A percentile compares a stretch with the other conserved stretches of the same genome.
Evolutionary conservation across 2,888 invertebrate species (phyloP).

Genomic region (Harpalus rufipes): DNA sequence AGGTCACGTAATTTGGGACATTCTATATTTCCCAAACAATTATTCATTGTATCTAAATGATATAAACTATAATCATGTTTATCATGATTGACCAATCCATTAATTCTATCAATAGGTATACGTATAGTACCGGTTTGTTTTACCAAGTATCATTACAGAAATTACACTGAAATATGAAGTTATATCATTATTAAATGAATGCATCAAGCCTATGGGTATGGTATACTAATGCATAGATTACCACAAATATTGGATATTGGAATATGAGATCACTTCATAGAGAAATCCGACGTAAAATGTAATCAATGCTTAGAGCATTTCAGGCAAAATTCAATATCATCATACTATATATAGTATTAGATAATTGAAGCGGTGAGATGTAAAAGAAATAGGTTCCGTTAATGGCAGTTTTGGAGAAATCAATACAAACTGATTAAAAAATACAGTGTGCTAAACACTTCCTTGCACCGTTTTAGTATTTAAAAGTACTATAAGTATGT

Average conservation of each 20-base stretch:
- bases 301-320: not conserved
- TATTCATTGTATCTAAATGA: not conserved
- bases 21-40: not conserved
- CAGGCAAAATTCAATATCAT: not conserved
- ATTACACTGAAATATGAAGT: not conserved
- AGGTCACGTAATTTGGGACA: no score
- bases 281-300: not conserved
- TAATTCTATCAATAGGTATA: not conserved
- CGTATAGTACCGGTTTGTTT: not conserved
- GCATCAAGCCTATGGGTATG: not conserved
- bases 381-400: no score
- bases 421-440: no score
- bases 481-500: no score
- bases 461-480: no score
- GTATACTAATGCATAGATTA: not conserved
- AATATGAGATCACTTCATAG: not conserved
- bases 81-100: not conserved
- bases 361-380: no score
- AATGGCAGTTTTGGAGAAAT: no score
- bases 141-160: not conserved
- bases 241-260: not conserved
- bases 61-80: not conserved
- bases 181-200: constrained; percentile 1
- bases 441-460: no score
- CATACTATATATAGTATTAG: not conserved